Conservation (phyloP, 2,113 vertebrate genomes). For the Labrus mixtus region DNA sequence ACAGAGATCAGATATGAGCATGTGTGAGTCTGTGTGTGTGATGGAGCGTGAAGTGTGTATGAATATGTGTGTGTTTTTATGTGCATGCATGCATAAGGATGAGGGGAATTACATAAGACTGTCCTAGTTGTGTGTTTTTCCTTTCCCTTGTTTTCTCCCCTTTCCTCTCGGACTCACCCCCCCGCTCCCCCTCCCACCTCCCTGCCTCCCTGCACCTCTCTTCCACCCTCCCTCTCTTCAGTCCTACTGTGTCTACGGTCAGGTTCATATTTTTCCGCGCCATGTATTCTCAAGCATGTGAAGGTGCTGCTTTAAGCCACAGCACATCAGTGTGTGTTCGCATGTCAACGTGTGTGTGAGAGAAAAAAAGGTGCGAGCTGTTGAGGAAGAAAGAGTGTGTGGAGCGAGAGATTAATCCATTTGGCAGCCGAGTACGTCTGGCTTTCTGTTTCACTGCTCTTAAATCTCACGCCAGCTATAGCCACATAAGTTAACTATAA, state of each 20-base stretch:
- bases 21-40: constrained; percentile 70
- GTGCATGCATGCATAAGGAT: constrained; percentile 81
- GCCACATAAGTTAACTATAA: constrained; percentile 69
- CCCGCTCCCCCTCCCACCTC: not conserved
- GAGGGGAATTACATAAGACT: constrained; percentile 80
- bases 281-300: constrained; percentile 16
- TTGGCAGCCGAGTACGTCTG: constrained; percentile 66
- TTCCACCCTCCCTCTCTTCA: not conserved
- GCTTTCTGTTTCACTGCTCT: constrained; percentile 74
- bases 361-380: constrained; percentile 20
- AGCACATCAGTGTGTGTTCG: not conserved
- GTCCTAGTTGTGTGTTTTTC: constrained; percentile 78
- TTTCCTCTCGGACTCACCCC: constrained; percentile 42
- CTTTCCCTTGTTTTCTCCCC: constrained; percentile 58
- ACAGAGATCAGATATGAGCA: constrained; percentile 56
- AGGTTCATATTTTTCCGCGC: constrained; percentile 1
- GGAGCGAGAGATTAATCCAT: constrained; percentile 63
- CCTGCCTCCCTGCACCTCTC: constrained; percentile 5
- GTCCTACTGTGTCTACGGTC: constrained; percentile 16
- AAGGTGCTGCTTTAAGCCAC: constrained; percentile 33
- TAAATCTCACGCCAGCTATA: constrained; percentile 72
- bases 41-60: constrained; percentile 74
- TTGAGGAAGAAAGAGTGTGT: not conserved
- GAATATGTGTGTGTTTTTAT: constrained; percentile 68
- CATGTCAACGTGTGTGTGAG: not conserved